Conservation (phyloP, 2,888 invertebrate species). For the Myopa tessellatipennis region DNA sequence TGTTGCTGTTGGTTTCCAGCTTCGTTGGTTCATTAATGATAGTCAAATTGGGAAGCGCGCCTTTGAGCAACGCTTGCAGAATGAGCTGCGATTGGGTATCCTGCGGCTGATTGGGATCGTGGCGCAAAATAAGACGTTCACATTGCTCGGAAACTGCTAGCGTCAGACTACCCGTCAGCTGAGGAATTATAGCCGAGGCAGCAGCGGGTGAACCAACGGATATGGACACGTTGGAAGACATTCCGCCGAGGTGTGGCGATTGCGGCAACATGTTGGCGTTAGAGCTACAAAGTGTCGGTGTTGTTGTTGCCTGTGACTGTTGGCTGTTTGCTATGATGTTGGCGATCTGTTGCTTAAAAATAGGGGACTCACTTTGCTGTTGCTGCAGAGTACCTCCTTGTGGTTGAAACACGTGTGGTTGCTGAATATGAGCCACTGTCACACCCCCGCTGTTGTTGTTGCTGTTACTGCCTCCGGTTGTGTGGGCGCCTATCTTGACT, state of each 20-base stretch:
- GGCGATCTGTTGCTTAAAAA: conserved; percentile 58
- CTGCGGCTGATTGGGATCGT: conserved; percentile 73
- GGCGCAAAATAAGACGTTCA: conserved; percentile 74
- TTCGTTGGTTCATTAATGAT: conserved; percentile 66
- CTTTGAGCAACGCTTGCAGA: conserved; percentile 66
- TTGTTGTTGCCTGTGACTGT: conserved; percentile 34
- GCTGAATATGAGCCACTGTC: neutral
- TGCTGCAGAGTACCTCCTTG: conserved; percentile 40
- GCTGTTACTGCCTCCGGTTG: conserved; percentile 47
- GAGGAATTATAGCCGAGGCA: conserved; percentile 68
- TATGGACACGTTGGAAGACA: conserved; percentile 62
- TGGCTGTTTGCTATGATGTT: conserved; percentile 52
- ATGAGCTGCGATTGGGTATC: conserved; percentile 69
- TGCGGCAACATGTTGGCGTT: neutral
- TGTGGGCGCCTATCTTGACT: conserved; percentile 35
- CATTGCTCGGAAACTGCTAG: conserved; percentile 78
- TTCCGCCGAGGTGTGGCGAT: conserved; percentile 47
- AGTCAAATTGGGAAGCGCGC: conserved; percentile 67
- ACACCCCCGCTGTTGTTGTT: conserved; percentile 26
- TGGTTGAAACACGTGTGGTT: conserved; percentile 37
- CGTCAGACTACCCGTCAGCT: conserved; percentile 74
- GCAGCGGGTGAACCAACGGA: conserved; percentile 62
- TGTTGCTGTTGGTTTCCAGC: conserved; percentile 45
- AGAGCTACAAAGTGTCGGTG: conserved; percentile 37
- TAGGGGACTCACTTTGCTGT: conserved; percentile 42